phyloP scores from a whole-genome alignment of 37 sponge, comb jelly and placozoan genomes.

The Aplysina aerophoba region DNA sequence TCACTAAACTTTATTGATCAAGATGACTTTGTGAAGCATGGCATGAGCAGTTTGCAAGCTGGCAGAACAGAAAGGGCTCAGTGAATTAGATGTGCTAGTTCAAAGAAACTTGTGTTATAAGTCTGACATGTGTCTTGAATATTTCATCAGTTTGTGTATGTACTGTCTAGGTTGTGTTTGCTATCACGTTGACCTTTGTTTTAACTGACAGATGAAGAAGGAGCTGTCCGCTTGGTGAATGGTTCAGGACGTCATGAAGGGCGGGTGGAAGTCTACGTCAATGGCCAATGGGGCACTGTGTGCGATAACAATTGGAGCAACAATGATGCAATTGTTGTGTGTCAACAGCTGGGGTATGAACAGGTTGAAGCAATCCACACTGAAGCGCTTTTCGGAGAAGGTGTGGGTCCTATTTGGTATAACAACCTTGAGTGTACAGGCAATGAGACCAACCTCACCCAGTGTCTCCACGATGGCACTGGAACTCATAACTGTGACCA shows the following conservation, averaged over 20 bases:
- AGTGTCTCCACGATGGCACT: constrained; percentile 35
- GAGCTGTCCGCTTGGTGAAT: neutral
- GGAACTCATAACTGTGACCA: constrained; percentile 41
- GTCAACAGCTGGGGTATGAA: neutral
- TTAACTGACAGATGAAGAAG: neutral
- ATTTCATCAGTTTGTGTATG: neutral
- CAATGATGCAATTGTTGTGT: constrained; percentile 5
- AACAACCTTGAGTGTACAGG: constrained; percentile 65
- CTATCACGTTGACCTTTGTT: neutral
- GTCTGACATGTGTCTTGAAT: neutral
- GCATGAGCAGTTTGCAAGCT: no score
- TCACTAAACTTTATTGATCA: no score
- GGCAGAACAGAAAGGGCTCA: no score
- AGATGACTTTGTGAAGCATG: no score
- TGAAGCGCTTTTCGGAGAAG: constrained; percentile 37
- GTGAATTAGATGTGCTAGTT: constrained; percentile 19
- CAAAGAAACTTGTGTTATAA: constrained; percentile 18
- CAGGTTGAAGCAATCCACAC: neutral
- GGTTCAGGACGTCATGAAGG: neutral
- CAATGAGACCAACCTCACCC: constrained; percentile 33
- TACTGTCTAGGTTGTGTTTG: neutral
- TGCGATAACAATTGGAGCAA: neutral
- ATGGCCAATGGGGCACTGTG: constrained; percentile 10
- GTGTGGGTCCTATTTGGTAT: constrained; percentile 34
- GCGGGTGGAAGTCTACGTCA: neutral